phyloP scores from a whole-genome alignment of 2,113 vertebrate genomes.

The Callocephalon fimbriatum region DNA sequence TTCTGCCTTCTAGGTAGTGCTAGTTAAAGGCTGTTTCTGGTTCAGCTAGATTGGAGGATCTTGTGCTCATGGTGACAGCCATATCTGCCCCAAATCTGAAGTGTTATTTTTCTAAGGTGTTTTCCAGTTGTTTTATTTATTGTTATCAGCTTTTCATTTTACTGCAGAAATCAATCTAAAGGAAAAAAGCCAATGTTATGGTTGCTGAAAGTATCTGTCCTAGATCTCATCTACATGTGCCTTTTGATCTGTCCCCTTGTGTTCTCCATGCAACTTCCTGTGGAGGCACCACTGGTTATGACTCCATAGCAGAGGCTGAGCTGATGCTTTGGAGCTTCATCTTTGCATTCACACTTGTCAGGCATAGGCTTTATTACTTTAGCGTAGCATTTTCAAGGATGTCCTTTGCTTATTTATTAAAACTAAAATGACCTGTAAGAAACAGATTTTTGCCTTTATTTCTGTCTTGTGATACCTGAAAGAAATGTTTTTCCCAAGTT shows the following conservation, averaged over 20 bases:
- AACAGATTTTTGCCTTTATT: not conserved
- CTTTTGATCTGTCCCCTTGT: not conserved
- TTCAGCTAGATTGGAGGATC: accelerated
- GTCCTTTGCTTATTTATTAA: not conserved
- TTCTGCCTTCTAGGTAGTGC: not conserved
- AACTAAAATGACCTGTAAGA: not conserved
- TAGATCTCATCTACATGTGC: accelerated
- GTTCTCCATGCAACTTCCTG: not conserved
- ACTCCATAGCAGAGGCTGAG: accelerated
- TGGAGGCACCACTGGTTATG: not conserved
- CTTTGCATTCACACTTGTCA: not conserved
- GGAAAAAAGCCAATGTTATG: not conserved
- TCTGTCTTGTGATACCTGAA: not conserved
- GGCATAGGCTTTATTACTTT: not conserved
- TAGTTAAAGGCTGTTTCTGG: not conserved
- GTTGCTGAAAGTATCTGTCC: not conserved
- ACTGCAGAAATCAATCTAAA: not conserved
- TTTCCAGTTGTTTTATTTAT: not conserved
- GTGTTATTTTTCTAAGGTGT: not conserved
- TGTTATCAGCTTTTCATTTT: not conserved
- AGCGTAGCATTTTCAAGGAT: not conserved
- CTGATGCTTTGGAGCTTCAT: not conserved
- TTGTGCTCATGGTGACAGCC: not conserved
- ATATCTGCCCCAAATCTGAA: not conserved
- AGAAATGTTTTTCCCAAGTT: not conserved